Base-by-base conservation (phyloP, 2,113 vertebrate species). In the Saguinus imperator region DNA sequence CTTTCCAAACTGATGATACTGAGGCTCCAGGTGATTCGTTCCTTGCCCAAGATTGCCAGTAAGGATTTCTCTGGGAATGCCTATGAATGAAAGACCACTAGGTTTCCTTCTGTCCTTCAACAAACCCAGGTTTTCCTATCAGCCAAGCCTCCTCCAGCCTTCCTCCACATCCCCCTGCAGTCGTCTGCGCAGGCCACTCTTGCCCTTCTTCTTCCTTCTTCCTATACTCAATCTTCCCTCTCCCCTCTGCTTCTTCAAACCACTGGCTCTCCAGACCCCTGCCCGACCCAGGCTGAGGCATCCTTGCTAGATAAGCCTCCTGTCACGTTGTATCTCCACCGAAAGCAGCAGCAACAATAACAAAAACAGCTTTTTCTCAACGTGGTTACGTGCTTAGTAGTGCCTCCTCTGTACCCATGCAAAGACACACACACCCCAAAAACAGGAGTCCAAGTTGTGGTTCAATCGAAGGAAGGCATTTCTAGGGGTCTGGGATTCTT, bases 1-100 rank as follows among this genome's bases (percentile, higher is more conserved):
- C 21, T 80, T 94, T 80, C 27, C 95, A 73, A 40, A 91, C 80
- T 64, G 43, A 83, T 58, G 10, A 73, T 23, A n/a, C 70, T 45
- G 80, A 97, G 85, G 40, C 8, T 50, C 52, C 70, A 27, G 18
- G 43, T 82, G 66, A 58, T 58, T 23, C 18, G 40, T 52, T 48
- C 7, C 27, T 82, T 35, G 16, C 25, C 52, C 40, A 35, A 16
- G n/a, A 8, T 70, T 66, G 75, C 37, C 13, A 43, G 37, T 7
- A 82, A 70, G 43, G 17, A 66, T 84, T 94, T 80, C 77, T 72
- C 83, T 27, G 45, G 14, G 9, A n/a, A 43, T 45, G 66, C 89
- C 64, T 76, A 23, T 58, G 32, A 92, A n/a, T 64, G n/a, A 25
- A 80, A 87, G 32, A 21, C 16, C 43, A 75, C 57, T 11, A 58